phyloP scores from a whole-genome alignment of 2,888 invertebrate genomes.

The Calameuta idolon region DNA sequence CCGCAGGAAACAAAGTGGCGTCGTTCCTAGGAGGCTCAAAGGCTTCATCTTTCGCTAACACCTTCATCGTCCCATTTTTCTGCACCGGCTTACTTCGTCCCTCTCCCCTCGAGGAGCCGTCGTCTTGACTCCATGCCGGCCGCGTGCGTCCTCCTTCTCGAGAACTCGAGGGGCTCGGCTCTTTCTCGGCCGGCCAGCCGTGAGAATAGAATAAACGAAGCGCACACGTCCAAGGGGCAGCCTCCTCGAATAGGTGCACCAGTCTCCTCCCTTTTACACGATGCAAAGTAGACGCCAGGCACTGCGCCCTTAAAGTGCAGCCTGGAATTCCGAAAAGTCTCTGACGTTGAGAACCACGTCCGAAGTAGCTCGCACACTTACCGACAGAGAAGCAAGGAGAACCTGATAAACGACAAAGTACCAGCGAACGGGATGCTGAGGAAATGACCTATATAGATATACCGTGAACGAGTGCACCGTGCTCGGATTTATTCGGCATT shows the following conservation, averaged over 20 bases:
- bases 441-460: background rate
- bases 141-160: background rate
- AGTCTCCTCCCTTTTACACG: no score
- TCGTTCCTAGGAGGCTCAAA: background rate
- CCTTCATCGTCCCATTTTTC: background rate
- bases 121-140: background rate
- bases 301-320: background rate
- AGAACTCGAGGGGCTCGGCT: background rate
- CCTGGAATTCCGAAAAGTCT: background rate
- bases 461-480: background rate
- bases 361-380: background rate
- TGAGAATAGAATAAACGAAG: background rate
- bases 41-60: background rate
- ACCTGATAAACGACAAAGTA: background rate
- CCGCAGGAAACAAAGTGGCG: background rate
- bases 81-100: background rate
- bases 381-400: background rate
- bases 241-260: background rate
- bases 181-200: background rate
- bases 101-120: background rate
- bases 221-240: background rate
- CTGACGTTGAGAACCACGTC: background rate
- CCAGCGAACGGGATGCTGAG: background rate
- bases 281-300: background rate
- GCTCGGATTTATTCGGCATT: background rate